Base-by-base conservation (phyloP, 2,113 vertebrate species). In the Albula glossodonta region DNA sequence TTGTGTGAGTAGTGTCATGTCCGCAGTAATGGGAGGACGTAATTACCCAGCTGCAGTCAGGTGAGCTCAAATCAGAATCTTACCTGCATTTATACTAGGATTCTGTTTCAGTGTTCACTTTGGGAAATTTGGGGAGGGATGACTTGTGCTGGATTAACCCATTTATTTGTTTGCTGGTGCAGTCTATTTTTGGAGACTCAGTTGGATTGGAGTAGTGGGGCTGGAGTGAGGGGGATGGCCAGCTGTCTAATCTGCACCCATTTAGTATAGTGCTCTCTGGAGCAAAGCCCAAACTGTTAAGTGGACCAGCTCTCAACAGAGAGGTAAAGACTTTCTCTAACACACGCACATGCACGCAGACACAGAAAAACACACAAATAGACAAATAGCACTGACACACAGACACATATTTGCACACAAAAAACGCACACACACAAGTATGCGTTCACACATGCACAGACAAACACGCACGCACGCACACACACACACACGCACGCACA, bases 161-260 rank as follows among this genome's bases (percentile, higher is more conserved):
- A 90, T 85, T 86, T 82, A 90, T 90, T 88, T 79, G 78, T 87
- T 80, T 82, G 49, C 90, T 83, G 41, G 89, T 85, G 86, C 88
- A 84, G 79, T 87, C 52, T 31, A 83, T n/a, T 83, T 51, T 56
- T 77, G 25, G 84, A 19, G 22, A 74, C 51, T 60, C 48, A 19
- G 70, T 48, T 77, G 3, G 48, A 31, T n/a, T 7, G 22, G 52
- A 12, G 25, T 19, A 49, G 7, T 41, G 86, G 17, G 48, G 22
- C 6, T 49, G 11, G 53, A 56, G 57, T 31, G 50, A 81, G 79
- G 49, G 25, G 78, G 56, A 41, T 70, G 11, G 15, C 53, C 82
- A 84, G 86, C 78, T 87, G 83, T 81, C 86, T 79, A 84, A 83
- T 86, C 81, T 57, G 74, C 52, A 51, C 66, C 57, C 41, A 49